Base-by-base conservation (phyloP, 2,888 invertebrate genomes). In the Trichogramma evanescens region DNA sequence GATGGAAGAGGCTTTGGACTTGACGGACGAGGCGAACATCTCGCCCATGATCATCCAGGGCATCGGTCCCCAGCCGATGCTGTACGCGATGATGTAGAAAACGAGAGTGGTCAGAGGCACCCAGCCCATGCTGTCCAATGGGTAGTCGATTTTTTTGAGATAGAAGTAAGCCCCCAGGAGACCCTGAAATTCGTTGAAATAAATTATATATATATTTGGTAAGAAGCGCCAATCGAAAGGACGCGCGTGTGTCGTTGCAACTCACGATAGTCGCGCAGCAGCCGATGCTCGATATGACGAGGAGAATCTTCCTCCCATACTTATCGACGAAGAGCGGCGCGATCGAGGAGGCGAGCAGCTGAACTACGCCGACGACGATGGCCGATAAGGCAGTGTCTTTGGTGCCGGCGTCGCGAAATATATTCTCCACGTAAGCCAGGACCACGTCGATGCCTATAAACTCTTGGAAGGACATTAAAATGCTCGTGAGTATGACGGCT, bases 31-130 rank as follows among this genome's bases (percentile, higher is more conserved):
- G 41, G 93, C 86, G 76, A 93, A 86, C 73, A 91, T 82, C 75
- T 91, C 91, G 0, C 87, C 86, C 81, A 90, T 83, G 43, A 91
- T 84, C 0, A 89, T 86, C 91, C 91, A 91, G 0, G 89, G 88
- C 50, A 91, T 74, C 0, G 89, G 87, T 5, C 93, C 90, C 77
- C 69, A 70, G 65, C 83, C 89, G 70, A 85, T 79, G 74, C 89
- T 88, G 78, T 89, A 90, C 0, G 86, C 84, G 53, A 86, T 79
- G 57, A 89, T 88, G 79, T 87, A 91, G 9, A 86, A 69, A 1
- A 89, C 82, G 52, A 91, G 76, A 0, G 87, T 85, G 5, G 84
- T 74, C 41, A 91, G 81, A 0, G 91, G 91, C 51, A 91, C 73
- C 85, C 88, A 89, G 0, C 81, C 74, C 46, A 89, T 80, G 13